phyloP scores from a whole-genome alignment of 2,797 vertebrate species.

The Gorsachius magnificus region DNA sequence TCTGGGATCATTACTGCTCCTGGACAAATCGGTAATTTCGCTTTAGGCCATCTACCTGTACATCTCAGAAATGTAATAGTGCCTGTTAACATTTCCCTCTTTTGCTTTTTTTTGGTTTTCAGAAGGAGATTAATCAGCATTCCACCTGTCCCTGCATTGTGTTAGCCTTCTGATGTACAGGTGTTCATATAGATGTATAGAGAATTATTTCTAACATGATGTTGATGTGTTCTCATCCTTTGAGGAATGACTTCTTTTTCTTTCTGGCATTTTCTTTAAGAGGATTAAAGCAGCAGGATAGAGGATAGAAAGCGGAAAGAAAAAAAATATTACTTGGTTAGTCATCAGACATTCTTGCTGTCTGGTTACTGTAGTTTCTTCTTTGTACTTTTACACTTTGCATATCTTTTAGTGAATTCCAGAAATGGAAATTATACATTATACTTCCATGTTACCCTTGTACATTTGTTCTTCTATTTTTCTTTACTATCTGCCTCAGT shows the following conservation, averaged over 20 bases:
- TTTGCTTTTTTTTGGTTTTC: not conserved
- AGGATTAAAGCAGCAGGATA: not conserved
- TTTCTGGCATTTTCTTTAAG: not conserved
- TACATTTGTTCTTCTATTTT: not conserved
- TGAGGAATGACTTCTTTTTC: not conserved
- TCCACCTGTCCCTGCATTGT: not conserved
- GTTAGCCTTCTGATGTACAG: not conserved
- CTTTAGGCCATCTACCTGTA: not conserved
- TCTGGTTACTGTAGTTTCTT: not conserved
- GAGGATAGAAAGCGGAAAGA: not conserved
- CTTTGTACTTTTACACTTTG: not conserved
- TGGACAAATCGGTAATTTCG: not conserved
- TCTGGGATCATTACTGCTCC: not conserved
- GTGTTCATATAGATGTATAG: not conserved
- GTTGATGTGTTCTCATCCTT: not conserved
- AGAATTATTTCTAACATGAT: not conserved
- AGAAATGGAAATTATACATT: not conserved
- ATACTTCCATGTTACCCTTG: not conserved
- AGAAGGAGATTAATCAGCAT: not conserved
- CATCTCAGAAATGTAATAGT: not conserved
- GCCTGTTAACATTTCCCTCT: not conserved
- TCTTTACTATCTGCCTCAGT: not conserved
- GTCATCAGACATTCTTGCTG: not conserved
- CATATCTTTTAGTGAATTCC: not conserved
- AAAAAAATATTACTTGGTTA: not conserved